phyloP scores from a whole-genome alignment of 1,140 invertebrate genomes.

The Atta colombica region DNA sequence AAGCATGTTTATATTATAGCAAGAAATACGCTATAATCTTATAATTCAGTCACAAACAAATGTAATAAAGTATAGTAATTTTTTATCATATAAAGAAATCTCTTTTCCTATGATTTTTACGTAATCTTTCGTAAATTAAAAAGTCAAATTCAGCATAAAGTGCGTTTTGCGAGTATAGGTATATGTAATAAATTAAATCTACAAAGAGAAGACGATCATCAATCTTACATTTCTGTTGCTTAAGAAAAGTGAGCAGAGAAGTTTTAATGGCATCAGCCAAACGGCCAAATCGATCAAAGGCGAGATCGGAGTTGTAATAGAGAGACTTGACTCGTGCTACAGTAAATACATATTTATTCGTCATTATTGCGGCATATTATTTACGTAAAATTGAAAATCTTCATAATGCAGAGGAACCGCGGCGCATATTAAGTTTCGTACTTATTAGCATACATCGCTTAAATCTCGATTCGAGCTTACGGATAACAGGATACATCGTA shows the following conservation, averaged over 20 bases:
- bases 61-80: neutral
- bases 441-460: constrained; percentile 78
- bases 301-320: constrained; percentile 55
- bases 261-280: constrained; percentile 68
- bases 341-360: constrained; percentile 75
- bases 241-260: constrained; percentile 32
- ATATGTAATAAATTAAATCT: constrained; percentile 38
- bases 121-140: neutral
- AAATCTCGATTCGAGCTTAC: constrained; percentile 78
- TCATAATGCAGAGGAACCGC: constrained; percentile 74
- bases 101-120: neutral
- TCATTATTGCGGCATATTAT: constrained; percentile 29
- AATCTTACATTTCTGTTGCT: constrained; percentile 42
- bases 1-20: neutral
- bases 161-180: neutral
- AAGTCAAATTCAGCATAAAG: neutral
- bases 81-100: neutral
- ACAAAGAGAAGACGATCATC: constrained; percentile 35
- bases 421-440: constrained; percentile 76
- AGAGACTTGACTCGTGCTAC: constrained; percentile 13
- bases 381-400: constrained; percentile 79
- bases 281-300: constrained; percentile 49
- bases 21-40: constrained; percentile 3
- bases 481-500: constrained; percentile 49
- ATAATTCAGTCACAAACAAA: neutral